Conservation (phyloP, 2,888 invertebrate species). For the Eudemis profundana region DNA sequence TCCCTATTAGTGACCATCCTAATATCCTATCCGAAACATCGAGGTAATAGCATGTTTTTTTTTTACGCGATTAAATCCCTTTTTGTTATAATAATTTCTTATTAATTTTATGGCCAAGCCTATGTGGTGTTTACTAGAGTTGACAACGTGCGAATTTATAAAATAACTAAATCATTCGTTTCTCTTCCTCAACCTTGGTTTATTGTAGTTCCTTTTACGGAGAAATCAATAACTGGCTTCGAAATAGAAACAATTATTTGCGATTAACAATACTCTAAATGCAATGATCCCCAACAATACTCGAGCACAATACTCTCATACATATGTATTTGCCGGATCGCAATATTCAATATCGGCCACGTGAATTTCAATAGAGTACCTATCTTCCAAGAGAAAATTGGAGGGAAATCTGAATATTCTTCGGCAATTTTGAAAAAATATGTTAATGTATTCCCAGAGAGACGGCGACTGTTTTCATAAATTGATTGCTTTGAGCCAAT, state of each 20-base stretch:
- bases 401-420: constrained; percentile 79
- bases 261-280: constrained; percentile 26
- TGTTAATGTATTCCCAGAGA: constrained; percentile 75
- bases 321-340: constrained; percentile 66
- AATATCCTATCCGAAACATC: no score
- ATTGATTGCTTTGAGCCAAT: constrained; percentile 74
- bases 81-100: no score
- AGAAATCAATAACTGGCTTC: not conserved
- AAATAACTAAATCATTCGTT: no score
- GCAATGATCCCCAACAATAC: constrained; percentile 29
- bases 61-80: no score
- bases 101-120: no score
- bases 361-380: constrained; percentile 75
- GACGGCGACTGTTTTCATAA: constrained; percentile 75
- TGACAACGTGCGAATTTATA: no score
- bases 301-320: constrained; percentile 53
- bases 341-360: constrained; percentile 76
- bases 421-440: constrained; percentile 74
- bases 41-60: no score
- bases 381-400: constrained; percentile 76
- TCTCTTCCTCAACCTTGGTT: no score
- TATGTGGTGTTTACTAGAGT: no score
- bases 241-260: not conserved
- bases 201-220: no score
- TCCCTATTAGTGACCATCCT: no score